These are phyloP conservation scores for Corythaeola cristata DNA, from an alignment of 2,113 vertebrate genomes.

Conservation along the genomic window DNA sequence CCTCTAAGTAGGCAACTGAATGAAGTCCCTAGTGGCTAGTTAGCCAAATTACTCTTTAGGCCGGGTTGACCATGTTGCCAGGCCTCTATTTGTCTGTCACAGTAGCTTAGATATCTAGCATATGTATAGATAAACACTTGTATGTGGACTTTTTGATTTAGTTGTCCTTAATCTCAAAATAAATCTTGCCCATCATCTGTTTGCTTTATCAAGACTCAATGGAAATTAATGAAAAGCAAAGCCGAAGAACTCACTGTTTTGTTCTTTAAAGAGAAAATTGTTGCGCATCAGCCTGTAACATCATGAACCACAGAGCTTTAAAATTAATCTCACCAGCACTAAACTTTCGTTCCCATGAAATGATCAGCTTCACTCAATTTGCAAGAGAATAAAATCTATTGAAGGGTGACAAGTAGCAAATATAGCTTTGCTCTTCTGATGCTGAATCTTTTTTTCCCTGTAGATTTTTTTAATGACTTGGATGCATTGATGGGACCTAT, in stretches of 20 bases:
- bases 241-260: background rate
- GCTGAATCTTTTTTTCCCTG: background rate
- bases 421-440: background rate
- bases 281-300: constrained; percentile 43
- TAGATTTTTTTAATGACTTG: constrained; percentile 98
- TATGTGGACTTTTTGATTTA: background rate
- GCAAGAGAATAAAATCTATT: constrained; percentile 33
- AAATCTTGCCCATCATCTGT: constrained; percentile 6
- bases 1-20: background rate
- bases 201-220: constrained; percentile 23
- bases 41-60: background rate
- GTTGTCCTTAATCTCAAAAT: constrained; percentile 11
- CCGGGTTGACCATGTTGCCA: background rate
- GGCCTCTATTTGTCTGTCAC: background rate
- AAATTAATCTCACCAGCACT: constrained; percentile 39
- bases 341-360: constrained; percentile 24
- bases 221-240: constrained; percentile 42
- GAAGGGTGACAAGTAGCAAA: constrained; percentile 36
- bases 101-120: background rate
- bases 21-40: background rate
- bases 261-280: constrained; percentile 47
- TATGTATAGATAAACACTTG: background rate
- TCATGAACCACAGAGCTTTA: background rate
- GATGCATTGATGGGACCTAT: constrained; percentile 93
- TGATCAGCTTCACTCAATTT: constrained; percentile 13